Conservation (phyloP, 2,888 invertebrate genomes). For the Microctonus hyperodae region DNA sequence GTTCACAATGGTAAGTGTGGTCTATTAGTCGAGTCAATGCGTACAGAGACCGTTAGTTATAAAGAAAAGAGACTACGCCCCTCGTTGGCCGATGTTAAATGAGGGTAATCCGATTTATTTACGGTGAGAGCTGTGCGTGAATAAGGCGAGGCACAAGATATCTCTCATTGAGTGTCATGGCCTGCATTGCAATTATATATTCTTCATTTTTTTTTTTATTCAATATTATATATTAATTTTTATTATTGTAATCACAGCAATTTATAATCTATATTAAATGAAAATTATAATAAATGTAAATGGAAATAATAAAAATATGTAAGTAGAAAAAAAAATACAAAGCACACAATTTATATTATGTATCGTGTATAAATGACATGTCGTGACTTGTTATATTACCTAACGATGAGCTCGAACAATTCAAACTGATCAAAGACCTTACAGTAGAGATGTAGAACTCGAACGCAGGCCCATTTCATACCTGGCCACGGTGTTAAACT, state of each 20-base stretch:
- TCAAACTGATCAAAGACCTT: slow-evolving; percentile 86
- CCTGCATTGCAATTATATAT: not conserved
- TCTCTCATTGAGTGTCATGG: slow-evolving; percentile 10
- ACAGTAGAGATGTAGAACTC: slow-evolving; percentile 84
- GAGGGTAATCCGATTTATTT: slow-evolving; percentile 51
- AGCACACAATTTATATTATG: slow-evolving; percentile 20
- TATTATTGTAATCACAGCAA: slow-evolving; percentile 28
- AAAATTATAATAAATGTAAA: slow-evolving; percentile 20
- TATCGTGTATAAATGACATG: not conserved
- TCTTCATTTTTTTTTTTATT: not conserved
- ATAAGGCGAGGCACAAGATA: slow-evolving; percentile 14
- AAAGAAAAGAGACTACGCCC: slow-evolving; percentile 27
- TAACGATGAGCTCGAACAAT: slow-evolving; percentile 79
- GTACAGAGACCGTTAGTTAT: slow-evolving; percentile 7
- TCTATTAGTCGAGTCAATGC: not conserved
- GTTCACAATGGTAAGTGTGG: slow-evolving; percentile 1
- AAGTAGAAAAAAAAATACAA: not conserved
- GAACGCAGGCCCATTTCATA: slow-evolving; percentile 81
- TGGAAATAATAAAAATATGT: not conserved
- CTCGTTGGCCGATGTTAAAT: slow-evolving; percentile 42
- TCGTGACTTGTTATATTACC: slow-evolving; percentile 65
- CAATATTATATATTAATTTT: slow-evolving; percentile 15
- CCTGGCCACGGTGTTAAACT: slow-evolving; percentile 79
- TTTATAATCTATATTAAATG: slow-evolving; percentile 24
- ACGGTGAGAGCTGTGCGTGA: slow-evolving; percentile 31